phyloP scores from a whole-genome alignment of 2,888 invertebrate genomes.

The Rhagonycha fulva region DNA sequence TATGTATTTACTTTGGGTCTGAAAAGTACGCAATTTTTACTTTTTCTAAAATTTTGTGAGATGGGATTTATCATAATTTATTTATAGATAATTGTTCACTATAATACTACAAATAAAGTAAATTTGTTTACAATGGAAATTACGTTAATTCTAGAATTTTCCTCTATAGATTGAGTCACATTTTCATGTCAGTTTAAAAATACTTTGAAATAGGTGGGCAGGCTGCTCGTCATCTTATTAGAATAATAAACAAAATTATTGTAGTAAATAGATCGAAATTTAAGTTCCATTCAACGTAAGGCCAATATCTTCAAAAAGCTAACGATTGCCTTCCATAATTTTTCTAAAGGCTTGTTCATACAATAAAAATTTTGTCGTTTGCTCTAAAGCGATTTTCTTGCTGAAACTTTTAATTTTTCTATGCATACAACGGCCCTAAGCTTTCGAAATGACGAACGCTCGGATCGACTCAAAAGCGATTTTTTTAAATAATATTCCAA shows the following conservation, averaged over 20 bases:
- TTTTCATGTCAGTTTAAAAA: slow-evolving; percentile 6
- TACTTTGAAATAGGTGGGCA: not conserved
- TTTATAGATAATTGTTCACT: not conserved
- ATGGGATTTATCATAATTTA: not conserved
- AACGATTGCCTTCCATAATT: too few species aligned
- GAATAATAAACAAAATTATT: not conserved
- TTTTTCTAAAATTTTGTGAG: not conserved
- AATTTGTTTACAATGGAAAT: not conserved
- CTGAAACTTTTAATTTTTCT: too few species aligned
- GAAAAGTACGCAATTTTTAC: not conserved
- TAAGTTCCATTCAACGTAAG: too few species aligned
- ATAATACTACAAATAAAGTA: not conserved
- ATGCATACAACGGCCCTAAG: too few species aligned
- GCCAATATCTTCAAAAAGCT: too few species aligned
- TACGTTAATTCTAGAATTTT: not conserved
- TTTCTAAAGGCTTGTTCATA: too few species aligned
- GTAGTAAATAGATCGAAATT: not conserved
- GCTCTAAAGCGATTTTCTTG: too few species aligned
- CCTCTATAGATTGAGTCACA: slow-evolving; percentile 9
- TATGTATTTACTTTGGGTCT: not conserved
- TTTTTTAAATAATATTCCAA: too few species aligned
- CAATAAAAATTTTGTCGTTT: too few species aligned
- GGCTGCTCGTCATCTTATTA: slow-evolving; percentile 10
- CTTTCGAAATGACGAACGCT: too few species aligned
- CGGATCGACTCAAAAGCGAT: too few species aligned